These are phyloP conservation scores for Meta bourneti DNA, from an alignment of 2,888 invertebrate species.

Conservation along the genomic window DNA sequence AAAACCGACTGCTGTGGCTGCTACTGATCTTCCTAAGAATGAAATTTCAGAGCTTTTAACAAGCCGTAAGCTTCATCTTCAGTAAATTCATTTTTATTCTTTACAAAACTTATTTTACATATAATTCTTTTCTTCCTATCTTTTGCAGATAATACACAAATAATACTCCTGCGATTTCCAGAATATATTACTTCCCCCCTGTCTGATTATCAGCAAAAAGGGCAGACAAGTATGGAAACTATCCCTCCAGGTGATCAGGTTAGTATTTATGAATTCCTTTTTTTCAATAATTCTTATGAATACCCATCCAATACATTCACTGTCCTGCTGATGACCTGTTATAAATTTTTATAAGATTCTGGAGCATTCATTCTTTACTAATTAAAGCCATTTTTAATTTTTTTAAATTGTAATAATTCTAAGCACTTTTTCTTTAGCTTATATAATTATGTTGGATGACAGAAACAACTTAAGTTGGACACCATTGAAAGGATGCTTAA, in stretches of 20 bases:
- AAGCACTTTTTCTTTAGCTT: no score
- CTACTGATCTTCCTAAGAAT: constrained; percentile 21
- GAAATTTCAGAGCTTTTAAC: constrained; percentile 16
- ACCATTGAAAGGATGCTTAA: no score
- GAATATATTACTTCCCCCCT: background rate
- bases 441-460: no score
- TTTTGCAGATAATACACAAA: constrained; percentile 10
- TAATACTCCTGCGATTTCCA: constrained; percentile 35
- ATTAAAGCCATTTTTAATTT: no score
- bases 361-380: no score
- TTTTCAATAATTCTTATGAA: no score
- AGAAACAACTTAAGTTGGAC: no score
- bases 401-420: no score
- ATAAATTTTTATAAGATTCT: no score
- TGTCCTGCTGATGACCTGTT: no score
- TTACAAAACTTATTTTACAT: background rate
- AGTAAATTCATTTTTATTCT: background rate
- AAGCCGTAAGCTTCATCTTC: background rate
- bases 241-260: constrained; percentile 3
- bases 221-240: background rate
- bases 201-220: constrained; percentile 7
- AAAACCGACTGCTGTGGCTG: background rate
- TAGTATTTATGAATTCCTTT: background rate
- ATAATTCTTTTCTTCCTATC: background rate
- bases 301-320: no score